Percentiles rank a stretch among this genome's conserved stretches.
phyloP scores from a whole-genome alignment of 2,797 vertebrate species.

The Clamator glandarius region DNA sequence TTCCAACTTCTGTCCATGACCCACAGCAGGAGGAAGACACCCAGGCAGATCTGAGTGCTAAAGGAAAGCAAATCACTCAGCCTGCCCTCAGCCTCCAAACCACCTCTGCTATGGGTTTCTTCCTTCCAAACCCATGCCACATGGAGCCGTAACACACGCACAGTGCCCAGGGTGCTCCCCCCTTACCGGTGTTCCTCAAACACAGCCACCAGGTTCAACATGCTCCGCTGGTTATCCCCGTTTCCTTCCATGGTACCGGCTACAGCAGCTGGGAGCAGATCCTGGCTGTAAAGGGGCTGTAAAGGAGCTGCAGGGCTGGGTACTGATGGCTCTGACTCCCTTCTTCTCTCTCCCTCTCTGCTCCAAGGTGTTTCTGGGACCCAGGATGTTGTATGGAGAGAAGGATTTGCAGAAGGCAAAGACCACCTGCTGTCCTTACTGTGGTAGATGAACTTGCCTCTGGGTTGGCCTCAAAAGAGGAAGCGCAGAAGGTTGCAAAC shows the following conservation, averaged over 20 bases:
- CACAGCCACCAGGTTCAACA: slow-evolving; percentile 46
- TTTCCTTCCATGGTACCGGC: slow-evolving; percentile 57
- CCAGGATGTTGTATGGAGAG: neutral
- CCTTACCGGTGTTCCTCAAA: slow-evolving; percentile 72
- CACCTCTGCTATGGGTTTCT: neutral
- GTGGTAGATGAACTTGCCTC: neutral
- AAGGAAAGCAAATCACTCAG: neutral
- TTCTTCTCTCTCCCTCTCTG: neutral
- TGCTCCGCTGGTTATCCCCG: neutral
- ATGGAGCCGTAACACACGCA: neutral
- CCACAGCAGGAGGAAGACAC: rapidly evolving
- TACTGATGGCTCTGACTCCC: neutral
- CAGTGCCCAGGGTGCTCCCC: neutral
- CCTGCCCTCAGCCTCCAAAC: neutral
- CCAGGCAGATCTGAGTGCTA: neutral
- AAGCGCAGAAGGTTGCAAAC: neutral
- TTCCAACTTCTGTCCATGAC: neutral
- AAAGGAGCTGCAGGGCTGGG: neutral
- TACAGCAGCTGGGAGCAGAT: neutral
- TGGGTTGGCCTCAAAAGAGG: slow-evolving; percentile 17
- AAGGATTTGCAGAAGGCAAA: neutral
- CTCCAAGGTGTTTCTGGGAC: neutral
- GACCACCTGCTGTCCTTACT: neutral
- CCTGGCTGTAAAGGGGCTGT: too few relatives aligned
- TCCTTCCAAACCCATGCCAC: neutral